Evolutionary conservation across 2,797 vertebrate species (phyloP).

Genomic region (Cynodonichthys magdalenae): DNA sequence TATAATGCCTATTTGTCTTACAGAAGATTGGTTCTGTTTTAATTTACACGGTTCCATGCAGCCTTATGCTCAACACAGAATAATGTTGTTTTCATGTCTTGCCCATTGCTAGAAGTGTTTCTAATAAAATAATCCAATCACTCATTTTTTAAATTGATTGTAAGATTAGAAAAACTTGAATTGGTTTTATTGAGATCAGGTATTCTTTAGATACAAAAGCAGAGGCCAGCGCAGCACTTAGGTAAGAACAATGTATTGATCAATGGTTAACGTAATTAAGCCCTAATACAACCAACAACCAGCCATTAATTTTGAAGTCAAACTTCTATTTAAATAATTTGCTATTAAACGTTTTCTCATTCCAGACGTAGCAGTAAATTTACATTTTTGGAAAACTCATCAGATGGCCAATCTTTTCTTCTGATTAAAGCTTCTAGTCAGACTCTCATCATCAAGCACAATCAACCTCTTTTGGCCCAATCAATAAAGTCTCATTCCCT

Average conservation of each 20-base stretch:
- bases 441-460: background rate
- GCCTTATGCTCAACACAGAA: background rate
- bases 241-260: background rate
- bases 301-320: background rate
- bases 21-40: slow-evolving; percentile 24
- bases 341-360: background rate
- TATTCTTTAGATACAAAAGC: background rate
- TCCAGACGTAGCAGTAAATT: background rate
- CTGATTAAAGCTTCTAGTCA: background rate
- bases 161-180: too few species aligned
- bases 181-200: background rate
- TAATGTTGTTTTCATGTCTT: slow-evolving; percentile 15
- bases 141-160: too few species aligned
- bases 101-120: background rate
- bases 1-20: slow-evolving; percentile 28
- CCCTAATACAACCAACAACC: background rate
- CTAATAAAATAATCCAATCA: background rate
- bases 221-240: background rate
- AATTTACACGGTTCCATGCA: slow-evolving; percentile 4
- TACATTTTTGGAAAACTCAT: background rate
- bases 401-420: background rate
- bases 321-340: background rate
- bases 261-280: background rate
- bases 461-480: background rate
- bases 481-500: background rate